phyloP scores from a whole-genome alignment of 2,113 vertebrate genomes.

The Apodemus speciosus region DNA sequence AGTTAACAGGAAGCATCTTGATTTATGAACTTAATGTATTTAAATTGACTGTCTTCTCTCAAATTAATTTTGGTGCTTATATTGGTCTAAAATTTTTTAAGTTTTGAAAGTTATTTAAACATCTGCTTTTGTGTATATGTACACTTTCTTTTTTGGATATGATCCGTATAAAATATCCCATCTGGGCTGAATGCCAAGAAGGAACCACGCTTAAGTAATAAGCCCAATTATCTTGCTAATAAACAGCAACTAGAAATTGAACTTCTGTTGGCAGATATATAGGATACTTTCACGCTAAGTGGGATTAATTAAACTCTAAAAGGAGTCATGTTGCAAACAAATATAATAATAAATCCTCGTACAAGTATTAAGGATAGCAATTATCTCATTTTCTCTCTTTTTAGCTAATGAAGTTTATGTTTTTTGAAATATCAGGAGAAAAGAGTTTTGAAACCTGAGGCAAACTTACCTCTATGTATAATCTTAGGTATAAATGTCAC shows the following conservation, averaged over 20 bases:
- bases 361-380: slow-evolving; percentile 58
- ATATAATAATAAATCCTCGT: slow-evolving; percentile 71
- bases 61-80: neutral
- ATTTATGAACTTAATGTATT: neutral
- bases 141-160: slow-evolving; percentile 72
- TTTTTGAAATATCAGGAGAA: neutral
- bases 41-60: neutral
- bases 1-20: neutral
- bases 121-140: slow-evolving; percentile 77
- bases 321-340: slow-evolving; percentile 72
- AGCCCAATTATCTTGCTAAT: slow-evolving; percentile 81
- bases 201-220: slow-evolving; percentile 72
- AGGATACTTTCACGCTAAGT: slow-evolving; percentile 82
- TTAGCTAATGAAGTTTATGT: slow-evolving; percentile 54
- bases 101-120: slow-evolving; percentile 70
- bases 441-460: neutral
- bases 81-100: neutral
- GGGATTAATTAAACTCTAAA: slow-evolving; percentile 84
- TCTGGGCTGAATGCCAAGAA: slow-evolving; percentile 80
- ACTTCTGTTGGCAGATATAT: slow-evolving; percentile 79
- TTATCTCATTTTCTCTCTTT: slow-evolving; percentile 61
- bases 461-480: neutral
- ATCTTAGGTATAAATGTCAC: slow-evolving; percentile 35
- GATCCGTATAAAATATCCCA: slow-evolving; percentile 67
- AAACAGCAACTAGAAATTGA: slow-evolving; percentile 81